Conservation (phyloP, 2,113 vertebrate genomes). For the Herpetotheres cachinnans region DNA sequence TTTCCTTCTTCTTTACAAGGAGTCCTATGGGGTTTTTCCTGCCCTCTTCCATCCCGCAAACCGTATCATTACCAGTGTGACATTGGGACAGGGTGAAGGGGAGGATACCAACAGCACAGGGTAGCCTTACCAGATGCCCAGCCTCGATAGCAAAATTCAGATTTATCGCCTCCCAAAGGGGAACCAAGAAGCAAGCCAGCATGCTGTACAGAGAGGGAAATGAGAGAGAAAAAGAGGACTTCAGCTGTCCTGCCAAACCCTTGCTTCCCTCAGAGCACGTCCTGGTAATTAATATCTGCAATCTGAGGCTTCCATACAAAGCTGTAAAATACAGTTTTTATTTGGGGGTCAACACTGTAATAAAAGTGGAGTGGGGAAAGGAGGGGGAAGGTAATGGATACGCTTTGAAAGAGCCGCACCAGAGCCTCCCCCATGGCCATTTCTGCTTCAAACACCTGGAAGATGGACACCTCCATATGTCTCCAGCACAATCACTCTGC, state of each 20-base stretch:
- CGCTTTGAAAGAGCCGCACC: background rate
- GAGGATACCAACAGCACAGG: background rate
- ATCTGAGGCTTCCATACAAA: background rate
- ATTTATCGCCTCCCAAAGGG: slow-evolving; percentile 40
- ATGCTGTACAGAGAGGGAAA: background rate
- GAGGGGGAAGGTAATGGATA: background rate
- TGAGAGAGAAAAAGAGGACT: background rate
- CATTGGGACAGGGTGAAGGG: background rate
- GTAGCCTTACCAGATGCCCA: background rate
- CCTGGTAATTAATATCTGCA: background rate
- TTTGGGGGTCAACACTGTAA: background rate
- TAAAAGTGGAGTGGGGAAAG: background rate
- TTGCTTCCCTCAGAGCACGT: background rate
- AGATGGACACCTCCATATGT: background rate
- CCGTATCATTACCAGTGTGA: background rate
- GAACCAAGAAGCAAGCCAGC: background rate
- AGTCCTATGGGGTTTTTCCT: background rate
- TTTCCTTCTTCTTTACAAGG: background rate
- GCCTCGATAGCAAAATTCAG: background rate
- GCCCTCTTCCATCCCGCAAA: background rate
- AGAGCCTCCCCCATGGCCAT: background rate
- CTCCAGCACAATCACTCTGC: background rate
- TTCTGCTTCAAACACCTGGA: slow-evolving; percentile 1
- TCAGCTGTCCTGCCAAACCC: background rate
- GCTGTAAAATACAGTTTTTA: slow-evolving; percentile 14